Conservation (phyloP, 2,113 vertebrate genomes). For the Cyphomyrus discorhynchus region DNA sequence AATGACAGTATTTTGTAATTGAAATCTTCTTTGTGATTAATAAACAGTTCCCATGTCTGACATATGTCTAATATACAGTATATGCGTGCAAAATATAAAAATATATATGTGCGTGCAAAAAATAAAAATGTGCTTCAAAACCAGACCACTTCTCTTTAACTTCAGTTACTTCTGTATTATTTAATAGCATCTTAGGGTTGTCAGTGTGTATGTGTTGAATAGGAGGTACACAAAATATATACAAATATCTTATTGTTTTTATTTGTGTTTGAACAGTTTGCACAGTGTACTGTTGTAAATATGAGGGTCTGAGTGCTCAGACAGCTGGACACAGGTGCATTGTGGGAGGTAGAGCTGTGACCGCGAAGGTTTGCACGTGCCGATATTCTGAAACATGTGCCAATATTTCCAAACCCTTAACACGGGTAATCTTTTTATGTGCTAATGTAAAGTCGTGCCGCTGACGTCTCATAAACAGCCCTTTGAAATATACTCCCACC, state of each 20-base stretch:
- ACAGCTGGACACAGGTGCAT: neutral
- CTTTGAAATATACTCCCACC: neutral
- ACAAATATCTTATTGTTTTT: neutral
- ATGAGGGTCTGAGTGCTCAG: neutral
- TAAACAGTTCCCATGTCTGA: neutral
- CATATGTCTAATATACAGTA: neutral
- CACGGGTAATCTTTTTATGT: neutral
- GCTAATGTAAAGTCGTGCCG: neutral
- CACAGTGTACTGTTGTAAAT: neutral
- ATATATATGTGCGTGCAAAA: neutral
- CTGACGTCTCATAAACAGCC: neutral
- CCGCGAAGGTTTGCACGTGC: neutral
- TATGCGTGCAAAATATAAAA: neutral
- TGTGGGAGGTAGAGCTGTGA: neutral
- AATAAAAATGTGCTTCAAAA: neutral
- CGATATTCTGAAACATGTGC: neutral
- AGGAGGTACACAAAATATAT: neutral
- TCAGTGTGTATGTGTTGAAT: neutral
- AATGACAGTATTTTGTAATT: neutral
- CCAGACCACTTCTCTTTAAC: neutral
- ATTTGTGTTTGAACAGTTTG: neutral
- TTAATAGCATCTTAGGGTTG: neutral
- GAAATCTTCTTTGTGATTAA: neutral
- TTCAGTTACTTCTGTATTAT: neutral
- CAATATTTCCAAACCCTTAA: neutral